phyloP scores from a whole-genome alignment of 2,888 invertebrate genomes.

The Lepetodrilus schrolli region DNA sequence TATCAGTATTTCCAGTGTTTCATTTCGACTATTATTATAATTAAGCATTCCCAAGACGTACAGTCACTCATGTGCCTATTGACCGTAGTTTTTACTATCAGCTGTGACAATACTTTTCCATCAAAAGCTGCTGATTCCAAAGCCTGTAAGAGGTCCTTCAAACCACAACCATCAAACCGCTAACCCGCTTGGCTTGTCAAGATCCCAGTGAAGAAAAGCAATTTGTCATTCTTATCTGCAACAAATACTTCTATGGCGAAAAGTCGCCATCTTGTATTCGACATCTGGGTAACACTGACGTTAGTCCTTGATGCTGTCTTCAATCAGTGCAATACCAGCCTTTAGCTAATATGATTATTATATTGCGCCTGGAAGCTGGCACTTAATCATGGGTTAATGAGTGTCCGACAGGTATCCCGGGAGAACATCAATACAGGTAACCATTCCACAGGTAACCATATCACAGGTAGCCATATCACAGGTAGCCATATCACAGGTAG shows the following conservation, averaged over 20 bases:
- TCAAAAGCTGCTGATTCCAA: background rate
- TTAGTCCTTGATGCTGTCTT: background rate
- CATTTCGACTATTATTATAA: no score
- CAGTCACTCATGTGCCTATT: no score
- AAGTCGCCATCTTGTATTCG: background rate
- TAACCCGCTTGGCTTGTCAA: background rate
- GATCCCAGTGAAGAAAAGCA: background rate
- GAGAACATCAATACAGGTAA: no score
- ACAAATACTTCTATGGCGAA: background rate
- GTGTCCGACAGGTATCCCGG: background rate
- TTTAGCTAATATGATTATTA: constrained; percentile 23
- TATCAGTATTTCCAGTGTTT: no score
- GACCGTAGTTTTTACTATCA: no score
- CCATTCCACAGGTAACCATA: no score
- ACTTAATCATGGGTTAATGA: constrained; percentile 3
- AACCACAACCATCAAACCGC: background rate
- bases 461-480: no score
- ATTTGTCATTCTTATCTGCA: background rate
- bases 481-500: no score
- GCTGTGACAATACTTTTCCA: no score
- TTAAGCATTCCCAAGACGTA: no score
- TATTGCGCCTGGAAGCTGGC: constrained; percentile 10
- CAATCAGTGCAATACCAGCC: background rate
- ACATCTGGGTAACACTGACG: no score
- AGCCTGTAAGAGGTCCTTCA: background rate